Conservation (phyloP, 2,113 vertebrate species). For the Oxygymnocypris stewartii region DNA sequence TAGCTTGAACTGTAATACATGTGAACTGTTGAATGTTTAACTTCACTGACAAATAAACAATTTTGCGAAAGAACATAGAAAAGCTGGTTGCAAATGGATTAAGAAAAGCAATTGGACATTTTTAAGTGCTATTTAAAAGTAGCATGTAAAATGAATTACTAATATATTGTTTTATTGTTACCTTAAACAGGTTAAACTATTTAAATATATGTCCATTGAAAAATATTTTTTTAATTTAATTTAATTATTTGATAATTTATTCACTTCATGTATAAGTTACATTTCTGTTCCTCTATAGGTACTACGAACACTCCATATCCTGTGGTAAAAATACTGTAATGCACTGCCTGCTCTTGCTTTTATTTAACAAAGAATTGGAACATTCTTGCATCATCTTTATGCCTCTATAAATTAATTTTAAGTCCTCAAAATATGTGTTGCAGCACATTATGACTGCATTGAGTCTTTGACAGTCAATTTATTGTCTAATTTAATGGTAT, state of each 20-base stretch:
- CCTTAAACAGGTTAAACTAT: background rate
- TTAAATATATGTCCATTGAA: background rate
- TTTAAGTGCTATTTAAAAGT: background rate
- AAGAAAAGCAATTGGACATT: background rate
- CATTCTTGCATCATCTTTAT: background rate
- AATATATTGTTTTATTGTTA: background rate
- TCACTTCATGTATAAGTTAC: background rate
- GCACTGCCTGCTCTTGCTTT: background rate
- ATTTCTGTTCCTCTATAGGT: background rate
- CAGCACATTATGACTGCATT: background rate
- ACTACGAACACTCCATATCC: background rate
- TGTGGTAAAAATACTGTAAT: background rate
- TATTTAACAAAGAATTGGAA: background rate
- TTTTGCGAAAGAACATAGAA: background rate
- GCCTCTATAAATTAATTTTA: background rate
- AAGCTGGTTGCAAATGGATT: background rate
- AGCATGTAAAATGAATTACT: background rate
- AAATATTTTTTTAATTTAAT: background rate
- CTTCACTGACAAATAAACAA: background rate
- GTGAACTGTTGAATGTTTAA: background rate
- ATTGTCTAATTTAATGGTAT: constrained; percentile 3
- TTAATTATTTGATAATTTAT: background rate
- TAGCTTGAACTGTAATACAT: too few relatives aligned
- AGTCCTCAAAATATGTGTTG: background rate
- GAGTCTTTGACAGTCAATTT: constrained; percentile 22